Conservation (phyloP, 2,797 vertebrate species). For the Pyrocephalus nanus region DNA sequence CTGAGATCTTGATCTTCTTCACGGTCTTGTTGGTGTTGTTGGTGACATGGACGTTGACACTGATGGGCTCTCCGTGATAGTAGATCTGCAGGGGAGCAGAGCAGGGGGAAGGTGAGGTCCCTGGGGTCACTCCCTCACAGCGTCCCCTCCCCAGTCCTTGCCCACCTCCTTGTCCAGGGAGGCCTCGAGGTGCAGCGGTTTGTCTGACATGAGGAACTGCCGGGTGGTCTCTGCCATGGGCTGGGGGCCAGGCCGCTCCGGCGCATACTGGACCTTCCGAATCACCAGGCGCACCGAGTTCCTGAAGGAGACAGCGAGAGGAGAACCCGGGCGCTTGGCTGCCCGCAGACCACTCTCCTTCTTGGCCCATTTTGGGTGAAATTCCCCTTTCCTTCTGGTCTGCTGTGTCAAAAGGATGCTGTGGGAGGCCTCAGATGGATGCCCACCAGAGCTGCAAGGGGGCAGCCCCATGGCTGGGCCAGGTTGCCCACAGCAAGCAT, state of each 20-base stretch:
- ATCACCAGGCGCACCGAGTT: slow-evolving; percentile 95
- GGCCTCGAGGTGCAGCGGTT: slow-evolving; percentile 92
- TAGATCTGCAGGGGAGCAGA: slow-evolving; percentile 82
- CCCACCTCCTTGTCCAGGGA: slow-evolving; percentile 95
- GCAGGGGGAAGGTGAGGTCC: neutral
- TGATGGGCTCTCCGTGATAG: slow-evolving; percentile 96
- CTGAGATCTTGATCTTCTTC: slow-evolving; percentile 97
- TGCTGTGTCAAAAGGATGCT: neutral
- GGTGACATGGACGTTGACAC: slow-evolving; percentile 93
- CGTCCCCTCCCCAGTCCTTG: neutral
- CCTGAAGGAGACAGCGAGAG: slow-evolving; percentile 56
- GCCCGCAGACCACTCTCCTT: rapidly evolving
- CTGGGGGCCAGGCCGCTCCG: slow-evolving; percentile 91
- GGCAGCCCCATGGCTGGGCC: rapidly evolving
- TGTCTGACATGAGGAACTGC: slow-evolving; percentile 97
- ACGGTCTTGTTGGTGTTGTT: slow-evolving; percentile 98
- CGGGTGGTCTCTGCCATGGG: slow-evolving; percentile 93
- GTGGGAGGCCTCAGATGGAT: neutral
- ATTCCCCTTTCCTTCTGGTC: neutral
- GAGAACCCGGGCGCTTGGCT: neutral
- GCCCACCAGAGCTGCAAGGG: neutral
- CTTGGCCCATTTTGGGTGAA: neutral
- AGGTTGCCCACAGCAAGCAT: neutral
- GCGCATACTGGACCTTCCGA: slow-evolving; percentile 94
- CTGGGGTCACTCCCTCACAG: neutral